Base-by-base conservation (phyloP, 2,888 invertebrate species). In the Herminia tarsipennalis region DNA sequence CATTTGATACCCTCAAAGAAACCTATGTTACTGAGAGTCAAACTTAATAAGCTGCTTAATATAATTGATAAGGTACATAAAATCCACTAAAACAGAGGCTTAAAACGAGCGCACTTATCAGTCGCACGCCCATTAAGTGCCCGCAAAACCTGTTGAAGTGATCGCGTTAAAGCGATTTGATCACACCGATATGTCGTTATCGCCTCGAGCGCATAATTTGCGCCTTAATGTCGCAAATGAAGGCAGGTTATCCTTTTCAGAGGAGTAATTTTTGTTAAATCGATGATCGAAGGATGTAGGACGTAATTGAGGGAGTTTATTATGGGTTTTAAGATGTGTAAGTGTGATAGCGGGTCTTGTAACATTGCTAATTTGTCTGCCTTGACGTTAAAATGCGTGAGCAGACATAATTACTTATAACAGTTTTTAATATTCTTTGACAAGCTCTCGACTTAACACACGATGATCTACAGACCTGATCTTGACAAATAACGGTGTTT, bases 111-210 rank as follows among this genome's bases (percentile, higher is more conserved):
- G 12, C 66, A 48, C 47, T 58, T 37, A 53, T 67, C 32, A 52
- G 54, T 38, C 21, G 69, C 30, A 53, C 47, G 45, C 13, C 49
- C 47, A 53, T 56, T 66, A 68, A 32, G 16, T 9, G 14, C 16
- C 24, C 12, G 13, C 18, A 52, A 35, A 46, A 74, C 77, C 70
- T 73, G 77, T 76, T 75, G 76, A 63, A 56, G 53, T 38, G 57
- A 71, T 73, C 66, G 63, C 72, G 76, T 73, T 71, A 72, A 58
- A 51, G 64, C 74, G 74, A 77, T 76, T 78, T 75, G 73, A 81
- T 80, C 71, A 66, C 54, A 21, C 50, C 74, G 76, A 73, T 75
- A 77, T 72, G 71, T 73, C 70, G 78, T 80, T 81, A 81, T 74
- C 78, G 76, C 77, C 70, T 43, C 51, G 50, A 66, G 73, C 75